Evolutionary conservation across 2,888 invertebrate genomes (phyloP), one percentile per base, ranked within the genome.

Genomic region (Aricia artaxerxes): DNA sequence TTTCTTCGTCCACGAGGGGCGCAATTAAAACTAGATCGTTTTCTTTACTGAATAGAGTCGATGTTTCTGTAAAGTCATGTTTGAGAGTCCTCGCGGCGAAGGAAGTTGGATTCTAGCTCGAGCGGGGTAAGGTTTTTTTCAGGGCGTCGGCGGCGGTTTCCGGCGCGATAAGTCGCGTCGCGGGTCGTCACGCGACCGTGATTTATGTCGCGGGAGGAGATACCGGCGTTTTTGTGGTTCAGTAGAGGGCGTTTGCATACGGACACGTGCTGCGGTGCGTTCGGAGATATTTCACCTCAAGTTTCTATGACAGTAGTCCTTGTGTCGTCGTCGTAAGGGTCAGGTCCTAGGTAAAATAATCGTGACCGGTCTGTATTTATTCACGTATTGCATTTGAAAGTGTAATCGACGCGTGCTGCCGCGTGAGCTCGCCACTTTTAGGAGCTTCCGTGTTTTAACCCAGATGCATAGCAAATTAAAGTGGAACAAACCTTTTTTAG

Each of bases 151-250:
- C 44, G 75, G 80, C 83, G 85, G 91, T 91, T 93, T 93, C 94
- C 93, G 88, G 86, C 83, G 86, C 91, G 94, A 94, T 94, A 94
- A 94, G 92, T 91, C 92, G 90, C 87, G 86, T 89, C 85, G 88
- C 91, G 86, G 90, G 88, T 88, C 92, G 93, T 93, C 94, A 93
- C 94, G 94, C 94, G 91, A 94, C 88, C 90, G 90, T 93, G 92
- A 94, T 93, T 94, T 93, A 94, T 93, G 93, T 92, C 90, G 92
- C 92, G 93, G 93, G 93, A 92, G 88, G 86, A 88, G 90, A 92
- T 93, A 93, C 84, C 84, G 84, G 88, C 85, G 87, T 90, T 90
- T 89, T 89, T 89, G 87, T 86, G 82, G 85, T 92, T 91, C 90
- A 91, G 85, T 83, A 84, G 85, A 79, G 83, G 79, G 81, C 78